Evolutionary conservation across 2,113 vertebrate genomes (phyloP).

Genomic region (Pollimyrus isidori): DNA sequence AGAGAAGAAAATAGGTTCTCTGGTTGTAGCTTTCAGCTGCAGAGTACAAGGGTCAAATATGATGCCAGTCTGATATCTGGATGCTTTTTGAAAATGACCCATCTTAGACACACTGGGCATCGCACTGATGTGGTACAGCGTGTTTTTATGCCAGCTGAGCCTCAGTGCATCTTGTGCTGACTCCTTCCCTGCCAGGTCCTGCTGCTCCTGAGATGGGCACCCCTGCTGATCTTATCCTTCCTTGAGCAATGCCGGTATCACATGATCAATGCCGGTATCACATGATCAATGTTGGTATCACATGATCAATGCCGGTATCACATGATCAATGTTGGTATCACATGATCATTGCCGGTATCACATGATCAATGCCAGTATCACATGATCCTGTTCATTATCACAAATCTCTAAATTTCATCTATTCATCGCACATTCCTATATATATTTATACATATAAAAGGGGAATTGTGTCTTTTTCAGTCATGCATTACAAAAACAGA

Average conservation of each 20-base stretch:
- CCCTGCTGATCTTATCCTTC: not conserved
- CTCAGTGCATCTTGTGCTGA: not conserved
- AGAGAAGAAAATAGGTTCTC: constrained; percentile 7
- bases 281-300: not conserved
- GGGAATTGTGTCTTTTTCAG: not conserved
- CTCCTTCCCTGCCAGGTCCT: not conserved
- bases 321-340: not conserved
- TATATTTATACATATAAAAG: not conserved
- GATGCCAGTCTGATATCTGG: not conserved
- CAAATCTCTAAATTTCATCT: not conserved
- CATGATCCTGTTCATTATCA: not conserved
- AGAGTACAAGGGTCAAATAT: not conserved
- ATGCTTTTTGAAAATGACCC: not conserved
- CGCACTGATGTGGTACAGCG: not conserved
- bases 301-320: not conserved
- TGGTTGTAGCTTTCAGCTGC: too few species aligned
- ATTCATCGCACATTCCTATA: not conserved
- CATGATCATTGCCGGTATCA: not conserved
- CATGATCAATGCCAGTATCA: not conserved
- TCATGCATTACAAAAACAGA: not conserved
- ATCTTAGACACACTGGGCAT: not conserved
- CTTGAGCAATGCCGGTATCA: not conserved
- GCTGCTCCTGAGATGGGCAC: not conserved
- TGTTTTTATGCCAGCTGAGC: not conserved
- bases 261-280: not conserved